Conservation (phyloP, 1,140 invertebrate species). For the Pogonomyrmex californicus region DNA sequence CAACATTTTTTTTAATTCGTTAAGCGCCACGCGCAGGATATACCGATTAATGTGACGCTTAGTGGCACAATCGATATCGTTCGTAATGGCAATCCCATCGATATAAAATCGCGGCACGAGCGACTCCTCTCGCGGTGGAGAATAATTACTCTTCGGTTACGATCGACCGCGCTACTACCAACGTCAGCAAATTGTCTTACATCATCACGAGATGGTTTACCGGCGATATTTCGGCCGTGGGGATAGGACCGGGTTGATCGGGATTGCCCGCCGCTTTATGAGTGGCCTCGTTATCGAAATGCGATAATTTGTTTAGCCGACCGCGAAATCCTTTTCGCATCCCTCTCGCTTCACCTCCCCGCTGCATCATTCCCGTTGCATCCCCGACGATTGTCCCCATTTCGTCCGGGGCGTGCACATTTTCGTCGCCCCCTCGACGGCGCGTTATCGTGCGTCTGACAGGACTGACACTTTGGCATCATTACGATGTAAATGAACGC, state of each 20-base stretch:
- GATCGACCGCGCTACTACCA: conserved; percentile 28
- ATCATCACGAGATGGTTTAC: conserved; percentile 15
- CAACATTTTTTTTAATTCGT: not conserved
- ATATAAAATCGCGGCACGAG: conserved; percentile 11
- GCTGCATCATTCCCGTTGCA: not conserved
- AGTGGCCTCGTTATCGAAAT: conserved; percentile 78
- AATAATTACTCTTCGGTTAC: conserved; percentile 45
- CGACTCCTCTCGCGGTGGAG: not conserved
- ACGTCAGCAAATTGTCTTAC: conserved; percentile 52
- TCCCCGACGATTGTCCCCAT: conserved; percentile 42
- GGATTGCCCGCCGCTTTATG: conserved; percentile 55
- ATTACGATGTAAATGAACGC: conserved; percentile 78
- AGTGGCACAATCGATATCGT: not conserved
- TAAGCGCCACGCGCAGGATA: not conserved
- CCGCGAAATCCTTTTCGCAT: conserved; percentile 66
- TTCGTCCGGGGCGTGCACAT: conserved; percentile 31
- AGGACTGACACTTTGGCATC: conserved; percentile 75
- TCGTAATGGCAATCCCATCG: not conserved
- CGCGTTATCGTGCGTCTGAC: conserved; percentile 74
- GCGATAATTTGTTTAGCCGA: conserved; percentile 78
- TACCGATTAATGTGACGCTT: not conserved
- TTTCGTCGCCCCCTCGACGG: conserved; percentile 56
- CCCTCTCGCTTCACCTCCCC: too few relatives aligned
- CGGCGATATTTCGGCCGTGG: conserved; percentile 5
- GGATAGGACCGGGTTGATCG: not conserved